Evolutionary conservation across 2,888 invertebrate species (phyloP), one percentile per base, ranked within the genome.

Genomic region (Rhyacophila evoluta): DNA sequence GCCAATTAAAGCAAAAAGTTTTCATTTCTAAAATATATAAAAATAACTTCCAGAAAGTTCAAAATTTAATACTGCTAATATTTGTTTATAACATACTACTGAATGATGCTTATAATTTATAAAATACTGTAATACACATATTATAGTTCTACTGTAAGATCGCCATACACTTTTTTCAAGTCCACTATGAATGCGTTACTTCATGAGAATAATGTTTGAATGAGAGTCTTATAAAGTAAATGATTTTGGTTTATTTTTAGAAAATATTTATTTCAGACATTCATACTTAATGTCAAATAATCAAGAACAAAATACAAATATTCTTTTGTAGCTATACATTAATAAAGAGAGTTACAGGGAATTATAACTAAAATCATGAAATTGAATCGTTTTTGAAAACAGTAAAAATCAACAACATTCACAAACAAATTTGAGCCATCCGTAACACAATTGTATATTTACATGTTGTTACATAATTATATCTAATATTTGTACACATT

Each of bases 251-350:
- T 55, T 36, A 36, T 72, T 72, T 72, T 39, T 72, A 72, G 72
- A 72, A 72, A 72, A 72, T 72, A 72, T 72, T 72, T 72, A 39
- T 39, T 72, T 72, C 39, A 72, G 39, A 39, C 39, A 72, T 72
- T 72, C 39, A 72, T 72, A 25, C 72, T 72, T 39, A 72, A 72
- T 39, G 38, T 25, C 39, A 38, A 38, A 39, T 38, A 38, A 39
- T 38, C 4, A 72, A 39, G 72, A 38, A 36, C 27, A 39, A 72
- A 39, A 25, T 39, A 28, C 36, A 72, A 29, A 72, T 36, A 36
- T 69, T 69, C 33, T 69, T 33, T 29, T 69, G 69, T 29, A 69
- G 69, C 28, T 69, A 69, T 55, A 55, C 55, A 55, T 55, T 19
- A 2, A 69, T 69, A 69, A 12, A 29, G 69, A 69, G 29, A 69